Evolutionary conservation across 2,888 invertebrate genomes (phyloP).

Genomic region (Heteropelma amictum): DNA sequence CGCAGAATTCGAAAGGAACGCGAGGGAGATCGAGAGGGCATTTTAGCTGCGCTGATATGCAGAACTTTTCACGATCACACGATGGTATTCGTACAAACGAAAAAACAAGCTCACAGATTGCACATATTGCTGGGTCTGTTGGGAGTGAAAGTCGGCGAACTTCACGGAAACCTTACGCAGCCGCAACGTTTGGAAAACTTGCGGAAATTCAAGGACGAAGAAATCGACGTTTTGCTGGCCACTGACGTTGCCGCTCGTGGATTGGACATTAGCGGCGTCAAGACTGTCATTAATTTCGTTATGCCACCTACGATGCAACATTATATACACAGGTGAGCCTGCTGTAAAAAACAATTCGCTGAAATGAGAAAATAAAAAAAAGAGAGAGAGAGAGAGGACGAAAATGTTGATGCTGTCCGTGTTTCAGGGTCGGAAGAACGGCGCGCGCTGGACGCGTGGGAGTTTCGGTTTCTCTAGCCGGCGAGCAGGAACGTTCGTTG

Average conservation of each 20-base stretch:
- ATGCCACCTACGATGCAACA: constrained; percentile 97
- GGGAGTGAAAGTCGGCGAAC: constrained; percentile 92
- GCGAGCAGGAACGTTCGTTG: constrained; percentile 93
- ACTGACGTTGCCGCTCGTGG: constrained; percentile 97
- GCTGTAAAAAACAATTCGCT: background rate
- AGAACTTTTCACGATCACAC: constrained; percentile 94
- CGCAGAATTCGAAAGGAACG: constrained; percentile 89
- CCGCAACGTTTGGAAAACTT: constrained; percentile 95
- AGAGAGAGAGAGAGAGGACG: background rate
- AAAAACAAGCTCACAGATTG: constrained; percentile 95
- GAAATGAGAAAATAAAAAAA: background rate
- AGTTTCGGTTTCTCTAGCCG: constrained; percentile 95
- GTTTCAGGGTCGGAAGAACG: constrained; percentile 90
- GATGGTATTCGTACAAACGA: constrained; percentile 98
- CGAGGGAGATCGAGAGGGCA: constrained; percentile 94
- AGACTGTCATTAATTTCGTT: constrained; percentile 98
- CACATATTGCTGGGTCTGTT: constrained; percentile 94
- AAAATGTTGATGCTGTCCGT: background rate
- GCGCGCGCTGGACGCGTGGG: constrained; percentile 97
- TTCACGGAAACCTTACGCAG: constrained; percentile 98
- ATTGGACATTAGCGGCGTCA: constrained; percentile 97
- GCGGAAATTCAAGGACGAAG: constrained; percentile 91
- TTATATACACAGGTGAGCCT: constrained; percentile 90
- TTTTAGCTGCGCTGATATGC: constrained; percentile 89
- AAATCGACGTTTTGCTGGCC: constrained; percentile 91